phyloP scores from a whole-genome alignment of 1,140 invertebrate species.

The Drosophila funebris region DNA sequence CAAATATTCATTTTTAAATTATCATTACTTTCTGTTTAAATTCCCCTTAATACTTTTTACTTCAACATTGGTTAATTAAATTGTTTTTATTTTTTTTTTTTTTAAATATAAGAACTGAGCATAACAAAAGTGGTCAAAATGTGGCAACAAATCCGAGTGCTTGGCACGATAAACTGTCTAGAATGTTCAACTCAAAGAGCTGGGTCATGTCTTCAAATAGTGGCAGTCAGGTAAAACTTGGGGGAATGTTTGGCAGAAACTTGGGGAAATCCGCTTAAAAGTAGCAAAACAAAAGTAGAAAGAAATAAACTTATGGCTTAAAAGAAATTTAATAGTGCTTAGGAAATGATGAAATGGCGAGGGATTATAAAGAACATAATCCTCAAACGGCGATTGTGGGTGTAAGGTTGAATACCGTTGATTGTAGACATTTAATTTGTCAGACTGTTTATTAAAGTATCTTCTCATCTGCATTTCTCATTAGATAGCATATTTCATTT shows the following conservation, averaged over 20 bases:
- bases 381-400: background rate
- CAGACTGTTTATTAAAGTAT: conserved; percentile 7
- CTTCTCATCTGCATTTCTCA: background rate
- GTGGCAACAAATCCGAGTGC: background rate
- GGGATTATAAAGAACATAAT: background rate
- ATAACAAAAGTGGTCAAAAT: background rate
- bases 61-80: too few species aligned
- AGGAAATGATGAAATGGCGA: conserved; percentile 1
- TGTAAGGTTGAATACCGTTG: background rate
- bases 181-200: conserved; percentile 12
- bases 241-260: conserved; percentile 8
- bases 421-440: conserved; percentile 1
- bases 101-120: too few species aligned
- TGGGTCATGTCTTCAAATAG: conserved; percentile 12
- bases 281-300: background rate
- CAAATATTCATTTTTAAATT: too few species aligned
- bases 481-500: conserved; percentile 17
- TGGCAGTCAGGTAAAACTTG: conserved; percentile 11
- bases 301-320: conserved; percentile 16
- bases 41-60: background rate
- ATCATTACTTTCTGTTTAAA: background rate
- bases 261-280: conserved; percentile 26
- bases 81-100: too few species aligned
- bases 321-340: conserved; percentile 30
- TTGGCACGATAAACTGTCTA: background rate